Evolutionary conservation across 2,113 vertebrate genomes (phyloP), one percentile per base, ranked within the genome.

Genomic region (Epinephelus moara): DNA sequence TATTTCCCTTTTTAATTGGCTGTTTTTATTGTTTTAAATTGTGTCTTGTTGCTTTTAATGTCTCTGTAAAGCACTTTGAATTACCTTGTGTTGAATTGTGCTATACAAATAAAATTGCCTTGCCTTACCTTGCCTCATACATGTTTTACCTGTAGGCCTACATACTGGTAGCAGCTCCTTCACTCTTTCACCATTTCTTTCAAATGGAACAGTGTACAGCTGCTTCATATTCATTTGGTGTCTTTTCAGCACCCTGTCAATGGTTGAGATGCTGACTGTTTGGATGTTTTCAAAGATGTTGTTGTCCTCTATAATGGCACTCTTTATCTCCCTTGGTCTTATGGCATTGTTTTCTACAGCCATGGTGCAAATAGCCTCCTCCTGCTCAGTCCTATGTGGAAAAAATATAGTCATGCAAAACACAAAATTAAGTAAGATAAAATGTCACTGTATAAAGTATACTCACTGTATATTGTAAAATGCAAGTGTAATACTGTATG

Each of bases 101-200:
- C 25, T 27, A 27, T 27, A 27, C 25, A 27, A 27, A 27, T 27
- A 27, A 27, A 27, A n/a, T n/a, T n/a, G n/a, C n/a, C n/a, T n/a
- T n/a, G n/a, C n/a, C 25, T 27, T 27, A 2, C 25, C 25, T 27
- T 27, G 25, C 25, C 25, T 40, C 52, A 70, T 62, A 64, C 18
- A 8, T 23, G 49, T 75, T 33, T 33, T 63, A 79, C 25, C 75
- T 88, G 70, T 72, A 30, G 30, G 30, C 30, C 30, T 30, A 80
- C 64, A 42, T 53, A 70, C 19, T 78, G 73, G 62, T 85, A 62
- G 45, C 3, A 75, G 45, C 52, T 73, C 63, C 64, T 75, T 78
- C 50, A 85, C 40, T 77, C 67, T 60, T n/a, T 68, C 68, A 30
- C 23, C 19, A 59, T 81, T 88, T 49, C 61, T 68, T 70, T 19